A percentile compares a stretch with the other conserved stretches of the same genome.
Evolutionary conservation across 2,113 vertebrate genomes (phyloP).

Genomic region (Hylia prasina): DNA sequence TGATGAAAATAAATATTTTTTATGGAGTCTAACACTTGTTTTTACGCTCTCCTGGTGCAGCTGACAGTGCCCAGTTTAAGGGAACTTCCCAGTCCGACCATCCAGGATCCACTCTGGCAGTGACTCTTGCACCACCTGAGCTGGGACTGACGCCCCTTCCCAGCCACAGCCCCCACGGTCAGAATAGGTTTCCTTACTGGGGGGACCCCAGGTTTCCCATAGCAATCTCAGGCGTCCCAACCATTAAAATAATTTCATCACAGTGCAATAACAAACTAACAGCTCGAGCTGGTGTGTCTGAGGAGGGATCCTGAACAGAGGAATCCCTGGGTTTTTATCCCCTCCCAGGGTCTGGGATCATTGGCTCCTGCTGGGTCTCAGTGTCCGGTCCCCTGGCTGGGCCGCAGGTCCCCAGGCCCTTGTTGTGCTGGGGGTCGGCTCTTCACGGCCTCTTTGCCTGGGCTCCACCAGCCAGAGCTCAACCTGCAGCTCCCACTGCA

Average conservation of each 20-base stretch:
- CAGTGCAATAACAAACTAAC: neutral
- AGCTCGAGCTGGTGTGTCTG: neutral
- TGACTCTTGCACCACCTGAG: neutral
- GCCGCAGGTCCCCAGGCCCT: neutral
- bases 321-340: too few species aligned
- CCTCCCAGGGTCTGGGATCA: neutral
- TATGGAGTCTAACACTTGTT: neutral
- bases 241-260: neutral
- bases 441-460: neutral
- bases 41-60: neutral
- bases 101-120: neutral
- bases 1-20: neutral
- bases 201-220: neutral
- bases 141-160: neutral
- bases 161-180: neutral
- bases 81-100: accelerated
- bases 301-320: neutral
- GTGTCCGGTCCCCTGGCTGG: neutral
- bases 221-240: neutral
- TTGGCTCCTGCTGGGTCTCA: neutral
- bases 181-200: neutral
- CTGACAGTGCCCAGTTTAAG: neutral
- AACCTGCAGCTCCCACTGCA: neutral
- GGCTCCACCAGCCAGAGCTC: neutral
- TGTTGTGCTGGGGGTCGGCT: neutral